These are phyloP conservation scores for Bathynomus jamesi DNA, from an alignment of 1,140 invertebrate species.

Conservation along the genomic window DNA sequence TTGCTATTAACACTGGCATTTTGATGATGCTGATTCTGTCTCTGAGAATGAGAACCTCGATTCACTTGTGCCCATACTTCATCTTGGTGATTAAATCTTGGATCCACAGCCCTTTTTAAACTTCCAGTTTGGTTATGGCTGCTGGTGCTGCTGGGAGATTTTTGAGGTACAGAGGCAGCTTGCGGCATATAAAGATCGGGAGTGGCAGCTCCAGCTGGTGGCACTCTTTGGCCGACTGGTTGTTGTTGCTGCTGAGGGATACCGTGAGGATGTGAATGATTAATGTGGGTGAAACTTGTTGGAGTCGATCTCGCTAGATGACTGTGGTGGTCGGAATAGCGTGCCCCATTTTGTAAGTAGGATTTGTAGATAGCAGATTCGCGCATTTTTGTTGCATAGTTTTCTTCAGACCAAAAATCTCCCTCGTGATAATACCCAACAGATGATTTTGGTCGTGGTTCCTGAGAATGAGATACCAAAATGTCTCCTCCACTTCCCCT, in stretches of 20 bases:
- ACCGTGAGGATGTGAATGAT: slow-evolving; percentile 14
- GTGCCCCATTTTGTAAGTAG: slow-evolving; percentile 5
- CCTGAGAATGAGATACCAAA: slow-evolving; percentile 12
- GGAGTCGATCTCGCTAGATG: slow-evolving; percentile 14
- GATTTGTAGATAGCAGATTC: slow-evolving; percentile 49
- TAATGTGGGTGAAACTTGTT: slow-evolving; percentile 3
- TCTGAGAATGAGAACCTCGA: slow-evolving; percentile 4
- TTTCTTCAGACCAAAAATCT: slow-evolving; percentile 72
- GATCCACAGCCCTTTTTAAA: neutral
- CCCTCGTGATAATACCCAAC: slow-evolving; percentile 28
- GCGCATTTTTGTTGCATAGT: slow-evolving; percentile 78
- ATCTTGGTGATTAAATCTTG: slow-evolving; percentile 7
- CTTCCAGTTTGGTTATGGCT: neutral
- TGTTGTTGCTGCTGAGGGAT: slow-evolving; percentile 9
- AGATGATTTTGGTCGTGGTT: slow-evolving; percentile 32
- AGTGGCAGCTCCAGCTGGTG: slow-evolving; percentile 33
- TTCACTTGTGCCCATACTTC: slow-evolving; percentile 13
- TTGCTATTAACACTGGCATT: slow-evolving; percentile 44
- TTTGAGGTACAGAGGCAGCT: neutral
- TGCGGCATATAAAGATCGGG: slow-evolving; percentile 24
- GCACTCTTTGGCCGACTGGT: slow-evolving; percentile 21
- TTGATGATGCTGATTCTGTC: slow-evolving; percentile 17
- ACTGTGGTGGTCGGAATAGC: slow-evolving; percentile 14
- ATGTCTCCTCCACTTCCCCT: slow-evolving; percentile 25
- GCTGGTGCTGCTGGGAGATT: neutral